phyloP scores from a whole-genome alignment of 2,888 invertebrate species.

The Drosophila phalerata region DNA sequence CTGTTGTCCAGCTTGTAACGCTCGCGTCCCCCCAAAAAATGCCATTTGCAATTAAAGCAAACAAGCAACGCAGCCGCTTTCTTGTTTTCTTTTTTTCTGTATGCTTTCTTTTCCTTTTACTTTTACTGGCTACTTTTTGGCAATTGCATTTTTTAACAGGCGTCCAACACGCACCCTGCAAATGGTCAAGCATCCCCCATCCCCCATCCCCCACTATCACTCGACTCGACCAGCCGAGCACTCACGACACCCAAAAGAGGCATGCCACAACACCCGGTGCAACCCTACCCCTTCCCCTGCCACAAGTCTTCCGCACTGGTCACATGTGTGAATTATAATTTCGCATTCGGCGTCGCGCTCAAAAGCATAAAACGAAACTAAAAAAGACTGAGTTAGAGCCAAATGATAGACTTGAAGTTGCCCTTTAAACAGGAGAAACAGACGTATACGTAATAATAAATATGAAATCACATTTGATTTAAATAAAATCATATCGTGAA shows the following conservation, averaged over 20 bases:
- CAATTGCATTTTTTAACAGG: conserved; percentile 81
- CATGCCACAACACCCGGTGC: conserved; percentile 16
- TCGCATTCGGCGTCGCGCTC: conserved; percentile 75
- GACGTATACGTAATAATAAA: not conserved
- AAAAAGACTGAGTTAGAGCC: conserved; percentile 1
- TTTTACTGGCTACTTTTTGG: conserved; percentile 79
- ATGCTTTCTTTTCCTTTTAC: conserved; percentile 50
- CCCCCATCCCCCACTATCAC: not conserved
- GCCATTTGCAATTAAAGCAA: conserved; percentile 81
- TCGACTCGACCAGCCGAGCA: conserved; percentile 4
- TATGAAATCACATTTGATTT: too few species aligned
- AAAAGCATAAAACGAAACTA: conserved; percentile 72
- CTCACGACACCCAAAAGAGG: conserved; percentile 32
- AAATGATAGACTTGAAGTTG: conserved; percentile 1
- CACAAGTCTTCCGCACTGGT: conserved; percentile 50
- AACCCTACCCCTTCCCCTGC: not conserved
- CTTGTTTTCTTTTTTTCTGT: conserved; percentile 52
- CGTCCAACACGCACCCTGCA: conserved; percentile 54
- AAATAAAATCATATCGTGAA: too few species aligned
- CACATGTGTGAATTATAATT: conserved; percentile 83
- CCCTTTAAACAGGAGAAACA: conserved; percentile 5
- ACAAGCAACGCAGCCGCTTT: conserved; percentile 66
- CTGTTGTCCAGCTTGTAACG: conserved; percentile 72
- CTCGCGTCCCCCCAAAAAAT: conserved; percentile 64
- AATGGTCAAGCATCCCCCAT: conserved; percentile 43